Percentiles rank a stretch among this genome's conserved stretches.
These are phyloP conservation scores for Hyposoter dolosus DNA, from an alignment of 2,888 invertebrate species.

Conservation along the genomic window DNA sequence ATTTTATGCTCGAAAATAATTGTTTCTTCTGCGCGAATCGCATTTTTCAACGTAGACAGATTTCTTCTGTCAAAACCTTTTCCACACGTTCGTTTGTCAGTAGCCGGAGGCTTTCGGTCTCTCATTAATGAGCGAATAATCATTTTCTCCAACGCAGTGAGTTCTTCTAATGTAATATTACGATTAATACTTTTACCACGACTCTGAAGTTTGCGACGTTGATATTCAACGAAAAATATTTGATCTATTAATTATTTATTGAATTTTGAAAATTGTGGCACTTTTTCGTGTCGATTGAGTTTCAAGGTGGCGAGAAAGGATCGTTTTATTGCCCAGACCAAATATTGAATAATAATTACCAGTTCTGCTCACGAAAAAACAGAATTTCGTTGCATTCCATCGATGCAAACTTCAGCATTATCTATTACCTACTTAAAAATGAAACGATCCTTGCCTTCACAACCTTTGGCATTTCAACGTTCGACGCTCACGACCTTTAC, in stretches of 20 bases:
- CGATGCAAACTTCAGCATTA: too few species aligned
- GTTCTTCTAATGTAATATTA: neutral
- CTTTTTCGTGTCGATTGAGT: too few species aligned
- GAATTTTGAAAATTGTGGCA: too few species aligned
- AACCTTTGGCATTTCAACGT: conserved; percentile 76
- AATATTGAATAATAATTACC: too few species aligned
- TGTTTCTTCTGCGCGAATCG: neutral
- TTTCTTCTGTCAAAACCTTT: conserved; percentile 14
- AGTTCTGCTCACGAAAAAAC: too few species aligned
- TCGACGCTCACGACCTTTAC: conserved; percentile 75
- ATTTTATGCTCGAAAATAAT: conserved; percentile 17
- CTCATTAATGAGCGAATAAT: neutral
- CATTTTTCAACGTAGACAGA: conserved; percentile 27
- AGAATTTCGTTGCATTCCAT: too few species aligned
- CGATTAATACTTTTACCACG: neutral
- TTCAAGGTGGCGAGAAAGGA: too few species aligned
- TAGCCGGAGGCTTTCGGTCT: neutral
- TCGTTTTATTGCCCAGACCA: too few species aligned
- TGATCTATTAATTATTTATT: too few species aligned
- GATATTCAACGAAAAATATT: too few species aligned
- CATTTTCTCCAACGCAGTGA: neutral
- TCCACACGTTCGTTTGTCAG: neutral
- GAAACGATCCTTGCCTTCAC: conserved; percentile 63
- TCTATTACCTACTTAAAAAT: too few species aligned
- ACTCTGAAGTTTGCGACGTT: too few species aligned